These are phyloP conservation scores for Cladopsammia gracilis DNA, from an alignment of 64 coral and sea anemone species.

Conservation along the genomic window DNA sequence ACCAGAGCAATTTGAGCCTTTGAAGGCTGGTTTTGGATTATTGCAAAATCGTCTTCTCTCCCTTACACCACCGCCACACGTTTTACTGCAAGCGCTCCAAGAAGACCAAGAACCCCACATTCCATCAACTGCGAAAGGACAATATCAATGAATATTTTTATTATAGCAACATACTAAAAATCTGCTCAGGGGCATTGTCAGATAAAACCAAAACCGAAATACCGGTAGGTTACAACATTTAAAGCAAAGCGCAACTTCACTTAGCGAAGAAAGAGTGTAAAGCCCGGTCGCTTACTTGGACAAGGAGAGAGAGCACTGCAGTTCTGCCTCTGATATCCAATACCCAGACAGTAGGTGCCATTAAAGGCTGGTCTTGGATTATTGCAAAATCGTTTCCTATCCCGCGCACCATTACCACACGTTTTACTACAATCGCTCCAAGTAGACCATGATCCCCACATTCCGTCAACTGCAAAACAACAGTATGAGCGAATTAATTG, in stretches of 20 bases:
- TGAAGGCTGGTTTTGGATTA: slow-evolving; percentile 27
- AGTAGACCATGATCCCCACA: background rate
- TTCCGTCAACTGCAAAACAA: slow-evolving; percentile 4
- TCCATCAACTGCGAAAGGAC: slow-evolving; percentile 16
- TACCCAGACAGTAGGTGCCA: background rate
- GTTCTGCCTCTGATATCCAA: background rate
- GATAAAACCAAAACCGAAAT: no score
- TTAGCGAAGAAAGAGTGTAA: no score
- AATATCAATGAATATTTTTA: background rate
- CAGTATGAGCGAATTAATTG: background rate
- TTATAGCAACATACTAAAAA: no score
- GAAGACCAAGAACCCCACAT: background rate
- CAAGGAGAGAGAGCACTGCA: background rate
- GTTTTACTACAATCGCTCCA: slow-evolving; percentile 1
- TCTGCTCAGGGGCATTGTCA: no score
- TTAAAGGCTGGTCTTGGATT: slow-evolving; percentile 18
- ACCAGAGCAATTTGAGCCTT: background rate
- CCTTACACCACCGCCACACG: slow-evolving; percentile 15
- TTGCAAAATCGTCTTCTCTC: slow-evolving; percentile 20
- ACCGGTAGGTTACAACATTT: no score
- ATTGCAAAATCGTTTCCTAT: slow-evolving; percentile 1
- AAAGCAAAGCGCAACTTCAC: no score
- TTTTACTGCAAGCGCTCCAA: slow-evolving; percentile 16
- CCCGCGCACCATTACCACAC: slow-evolving; percentile 11
- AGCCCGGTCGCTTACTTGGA: background rate